Evolutionary conservation across 2,888 invertebrate species (phyloP).

Genomic region (Ceratothoa steindachneri): DNA sequence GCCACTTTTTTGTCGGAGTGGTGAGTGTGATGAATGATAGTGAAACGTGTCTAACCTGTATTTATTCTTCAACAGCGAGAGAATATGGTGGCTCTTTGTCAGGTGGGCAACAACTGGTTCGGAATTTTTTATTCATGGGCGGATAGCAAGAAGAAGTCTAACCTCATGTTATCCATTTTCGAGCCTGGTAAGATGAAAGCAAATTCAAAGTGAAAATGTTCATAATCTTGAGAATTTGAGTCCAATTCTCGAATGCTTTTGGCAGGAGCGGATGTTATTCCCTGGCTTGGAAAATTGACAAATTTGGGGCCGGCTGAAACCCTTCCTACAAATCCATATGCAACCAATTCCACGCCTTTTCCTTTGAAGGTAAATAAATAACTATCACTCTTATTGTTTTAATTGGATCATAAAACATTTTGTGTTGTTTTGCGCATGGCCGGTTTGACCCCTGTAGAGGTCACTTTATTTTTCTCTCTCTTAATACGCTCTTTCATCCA

Average conservation of each 20-base stretch:
- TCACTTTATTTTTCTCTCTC: too few species aligned
- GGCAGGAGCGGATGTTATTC: slow-evolving; percentile 68
- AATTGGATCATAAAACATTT: not conserved
- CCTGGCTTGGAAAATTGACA: slow-evolving; percentile 83
- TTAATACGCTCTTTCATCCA: too few species aligned
- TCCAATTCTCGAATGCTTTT: not conserved
- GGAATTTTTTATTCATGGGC: slow-evolving; percentile 93
- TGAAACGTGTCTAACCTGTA: not conserved
- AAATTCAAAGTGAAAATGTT: not conserved
- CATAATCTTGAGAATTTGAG: not conserved
- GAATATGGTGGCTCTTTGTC: slow-evolving; percentile 83
- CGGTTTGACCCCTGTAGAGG: too few species aligned
- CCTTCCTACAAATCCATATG: slow-evolving; percentile 31
- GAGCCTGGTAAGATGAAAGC: slow-evolving; percentile 63
- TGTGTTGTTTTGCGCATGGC: not conserved
- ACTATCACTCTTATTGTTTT: not conserved
- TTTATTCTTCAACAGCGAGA: slow-evolving; percentile 61
- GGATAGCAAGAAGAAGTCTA: slow-evolving; percentile 86
- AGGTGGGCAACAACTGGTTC: slow-evolving; percentile 81
- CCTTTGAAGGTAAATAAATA: slow-evolving; percentile 66
- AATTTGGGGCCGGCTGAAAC: slow-evolving; percentile 62
- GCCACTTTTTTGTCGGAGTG: too few species aligned
- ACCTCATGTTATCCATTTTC: slow-evolving; percentile 80
- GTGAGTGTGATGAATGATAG: too few species aligned
- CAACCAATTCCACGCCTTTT: slow-evolving; percentile 57